Base-by-base conservation (phyloP, 2,797 vertebrate genomes). In the Lycodopsis pacificus region DNA sequence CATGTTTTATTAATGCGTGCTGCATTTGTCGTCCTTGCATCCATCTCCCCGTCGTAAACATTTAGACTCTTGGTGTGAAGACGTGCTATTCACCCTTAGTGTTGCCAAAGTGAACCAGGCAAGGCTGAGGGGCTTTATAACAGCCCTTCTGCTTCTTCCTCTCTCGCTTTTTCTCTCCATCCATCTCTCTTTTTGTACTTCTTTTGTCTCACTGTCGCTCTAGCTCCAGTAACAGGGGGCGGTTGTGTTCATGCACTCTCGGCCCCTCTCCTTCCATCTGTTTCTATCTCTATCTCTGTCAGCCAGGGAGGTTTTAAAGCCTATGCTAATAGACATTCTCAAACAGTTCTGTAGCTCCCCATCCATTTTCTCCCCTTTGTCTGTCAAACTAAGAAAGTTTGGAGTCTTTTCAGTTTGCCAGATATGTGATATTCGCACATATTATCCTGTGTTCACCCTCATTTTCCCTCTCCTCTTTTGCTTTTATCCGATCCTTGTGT, bases 1-100 rank as follows among this genome's bases (percentile, higher is more conserved):
- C 56, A 88, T 91, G 84, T 88, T 91, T 92, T 91, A 91, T 90
- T 88, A 86, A 90, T 91, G 86, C 38, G 1, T 40, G 76, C 78
- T 77, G 86, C 86, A 73, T 76, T 79, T 79, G 53, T 81, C 30
- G 54, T 67, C 79, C 88, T 80, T 71, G 61, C 73, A 82, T 81
- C 71, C 51, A 13, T 54, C 22, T 77, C 67, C 8, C 58, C 57
- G 27, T 90, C 81, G 86, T 67, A 76, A 91, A 88, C 90, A 87
- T 80, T 89, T 86, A 76, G 69, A 79, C 27, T 85, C 66, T 73
- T 73, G 63, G 38, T 77, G 36, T 51, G 69, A 76, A 77, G 30
- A 57, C 71, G 74, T 54, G 63, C 61, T 58, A 8, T 66, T 87
- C 81, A 71, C 73, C 67, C 61, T 75, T 11, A 42, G 40, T 73